Percentiles rank a stretch among this genome's conserved stretches.
Conservation (phyloP, 2,888 invertebrate genomes). For the Agriopis marginaria region DNA sequence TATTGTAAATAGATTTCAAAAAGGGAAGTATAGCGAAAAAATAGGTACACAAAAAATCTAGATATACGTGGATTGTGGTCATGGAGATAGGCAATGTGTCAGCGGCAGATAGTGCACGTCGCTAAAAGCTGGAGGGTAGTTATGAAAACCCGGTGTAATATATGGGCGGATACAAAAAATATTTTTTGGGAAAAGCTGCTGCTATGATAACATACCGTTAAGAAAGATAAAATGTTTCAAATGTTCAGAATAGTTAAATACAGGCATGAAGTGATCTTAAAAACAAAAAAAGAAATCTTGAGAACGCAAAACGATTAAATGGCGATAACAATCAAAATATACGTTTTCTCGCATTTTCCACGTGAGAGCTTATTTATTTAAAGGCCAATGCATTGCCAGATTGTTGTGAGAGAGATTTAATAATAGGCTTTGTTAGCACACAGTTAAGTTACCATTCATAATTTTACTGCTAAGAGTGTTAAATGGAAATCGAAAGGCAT, state of each 20-base stretch:
- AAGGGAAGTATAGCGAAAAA: neutral
- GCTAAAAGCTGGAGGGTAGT: neutral
- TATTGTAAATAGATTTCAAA: no score
- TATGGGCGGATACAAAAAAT: neutral
- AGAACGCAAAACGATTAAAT: neutral
- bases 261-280: no score
- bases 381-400: slow-evolving; percentile 21
- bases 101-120: neutral
- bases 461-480: slow-evolving; percentile 3
- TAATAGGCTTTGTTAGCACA: slow-evolving; percentile 15
- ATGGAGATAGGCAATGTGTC: neutral
- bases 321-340: slow-evolving; percentile 7
- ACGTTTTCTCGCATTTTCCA: slow-evolving; percentile 24
- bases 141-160: neutral
- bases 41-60: neutral
- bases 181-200: neutral
- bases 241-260: no score
- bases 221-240: neutral
- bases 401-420: slow-evolving; percentile 27
- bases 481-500: slow-evolving; percentile 6
- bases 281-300: neutral
- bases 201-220: neutral
- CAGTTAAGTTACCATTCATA: slow-evolving; percentile 2
- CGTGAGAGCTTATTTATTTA: slow-evolving; percentile 36
- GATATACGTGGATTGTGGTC: neutral